Conservation (phyloP, 2,888 invertebrate species). For the Halictus ligatus region DNA sequence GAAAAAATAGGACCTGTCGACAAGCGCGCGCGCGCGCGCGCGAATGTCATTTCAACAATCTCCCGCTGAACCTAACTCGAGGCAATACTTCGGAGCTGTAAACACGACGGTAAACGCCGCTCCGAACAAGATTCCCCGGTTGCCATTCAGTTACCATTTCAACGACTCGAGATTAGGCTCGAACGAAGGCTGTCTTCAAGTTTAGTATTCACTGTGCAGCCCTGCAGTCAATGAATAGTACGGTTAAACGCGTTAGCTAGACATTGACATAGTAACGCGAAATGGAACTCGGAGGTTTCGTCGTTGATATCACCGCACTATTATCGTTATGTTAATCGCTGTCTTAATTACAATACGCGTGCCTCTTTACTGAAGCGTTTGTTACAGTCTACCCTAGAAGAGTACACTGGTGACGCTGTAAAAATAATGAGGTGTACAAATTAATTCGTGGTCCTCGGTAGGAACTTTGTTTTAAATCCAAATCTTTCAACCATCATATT, state of each 20-base stretch:
- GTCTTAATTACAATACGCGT: background rate
- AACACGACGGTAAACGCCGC: background rate
- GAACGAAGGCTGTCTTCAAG: slow-evolving; percentile 18
- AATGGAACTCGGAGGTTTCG: background rate
- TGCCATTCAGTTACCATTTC: slow-evolving; percentile 3
- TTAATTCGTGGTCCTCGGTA: too few relatives aligned
- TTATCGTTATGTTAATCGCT: background rate
- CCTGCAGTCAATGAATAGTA: slow-evolving; percentile 28
- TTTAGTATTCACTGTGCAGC: slow-evolving; percentile 46
- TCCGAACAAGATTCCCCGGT: background rate
- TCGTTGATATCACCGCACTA: background rate
- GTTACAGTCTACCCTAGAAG: too few relatives aligned
- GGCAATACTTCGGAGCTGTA: background rate
- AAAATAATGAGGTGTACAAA: too few relatives aligned
- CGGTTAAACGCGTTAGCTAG: slow-evolving; percentile 24
- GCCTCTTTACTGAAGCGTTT: background rate
- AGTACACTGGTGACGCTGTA: too few relatives aligned
- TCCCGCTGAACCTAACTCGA: background rate
- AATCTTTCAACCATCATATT: too few relatives aligned
- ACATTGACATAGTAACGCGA: slow-evolving; percentile 30
- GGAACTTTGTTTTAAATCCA: too few relatives aligned
- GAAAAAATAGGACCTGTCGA: background rate
- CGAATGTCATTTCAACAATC: background rate
- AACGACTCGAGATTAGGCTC: slow-evolving; percentile 7
- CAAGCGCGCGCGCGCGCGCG: too few relatives aligned